phyloP scores from a whole-genome alignment of 1,140 invertebrate genomes.

The Leptopilina boulardi region DNA sequence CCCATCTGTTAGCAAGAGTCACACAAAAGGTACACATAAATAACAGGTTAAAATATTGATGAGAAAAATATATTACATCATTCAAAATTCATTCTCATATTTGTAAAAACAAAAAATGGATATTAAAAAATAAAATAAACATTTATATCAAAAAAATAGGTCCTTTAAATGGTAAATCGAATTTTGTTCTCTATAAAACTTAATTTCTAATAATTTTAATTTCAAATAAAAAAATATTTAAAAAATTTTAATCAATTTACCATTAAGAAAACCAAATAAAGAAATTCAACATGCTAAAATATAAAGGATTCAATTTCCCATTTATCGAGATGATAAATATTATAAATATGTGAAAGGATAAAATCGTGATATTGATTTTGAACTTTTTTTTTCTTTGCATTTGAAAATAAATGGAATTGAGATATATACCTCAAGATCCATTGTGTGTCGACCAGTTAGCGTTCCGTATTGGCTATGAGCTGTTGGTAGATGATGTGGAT shows the following conservation, averaged over 20 bases:
- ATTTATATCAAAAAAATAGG: no score
- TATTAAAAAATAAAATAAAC: no score
- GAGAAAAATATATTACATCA: not conserved
- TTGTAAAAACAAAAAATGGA: not conserved
- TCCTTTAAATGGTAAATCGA: no score
- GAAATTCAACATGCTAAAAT: no score
- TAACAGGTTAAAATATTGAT: slow-evolving; percentile 38
- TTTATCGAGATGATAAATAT: no score
- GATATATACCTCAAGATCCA: slow-evolving; percentile 82
- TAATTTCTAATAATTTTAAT: no score
- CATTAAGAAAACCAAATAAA: no score
- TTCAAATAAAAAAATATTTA: no score
- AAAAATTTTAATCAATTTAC: no score
- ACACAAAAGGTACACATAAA: slow-evolving; percentile 54
- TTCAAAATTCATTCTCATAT: not conserved
- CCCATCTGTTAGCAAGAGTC: slow-evolving; percentile 73
- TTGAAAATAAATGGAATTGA: not conserved
- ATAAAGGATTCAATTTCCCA: no score
- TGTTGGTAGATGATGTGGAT: slow-evolving; percentile 75
- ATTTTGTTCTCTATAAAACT: no score
- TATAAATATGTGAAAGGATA: not conserved
- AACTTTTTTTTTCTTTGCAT: not conserved
- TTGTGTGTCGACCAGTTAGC: slow-evolving; percentile 78
- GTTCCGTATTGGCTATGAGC: slow-evolving; percentile 78
- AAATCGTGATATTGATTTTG: slow-evolving; percentile 41